Evolutionary conservation across 2,113 vertebrate species (phyloP).

Genomic region (Falco punctatus): DNA sequence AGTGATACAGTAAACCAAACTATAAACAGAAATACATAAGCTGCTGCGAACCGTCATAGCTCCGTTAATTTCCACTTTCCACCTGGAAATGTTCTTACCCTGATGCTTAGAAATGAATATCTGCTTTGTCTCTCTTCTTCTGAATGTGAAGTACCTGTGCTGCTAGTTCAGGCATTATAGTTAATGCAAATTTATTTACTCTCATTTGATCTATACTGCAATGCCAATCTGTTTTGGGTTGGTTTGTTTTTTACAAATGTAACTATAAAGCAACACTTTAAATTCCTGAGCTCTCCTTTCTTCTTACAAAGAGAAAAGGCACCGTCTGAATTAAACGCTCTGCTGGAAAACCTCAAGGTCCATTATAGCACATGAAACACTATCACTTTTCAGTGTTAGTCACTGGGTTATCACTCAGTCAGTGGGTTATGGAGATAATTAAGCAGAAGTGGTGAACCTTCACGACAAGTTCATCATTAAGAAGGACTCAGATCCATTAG

Average conservation of each 20-base stretch:
- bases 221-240: not conserved
- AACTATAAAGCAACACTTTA: not conserved
- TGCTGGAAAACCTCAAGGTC: not conserved
- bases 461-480: not conserved
- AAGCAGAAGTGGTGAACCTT: not conserved
- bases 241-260: not conserved
- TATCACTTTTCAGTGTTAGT: no score
- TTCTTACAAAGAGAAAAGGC: not conserved
- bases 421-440: not conserved
- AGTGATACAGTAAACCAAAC: slow-evolving; percentile 1
- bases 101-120: not conserved
- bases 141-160: slow-evolving; percentile 27
- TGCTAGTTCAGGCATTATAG: not conserved
- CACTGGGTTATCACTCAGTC: not conserved
- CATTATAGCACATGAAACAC: not conserved
- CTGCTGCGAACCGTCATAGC: not conserved
- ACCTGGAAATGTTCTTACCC: not conserved
- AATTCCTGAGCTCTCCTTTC: not conserved
- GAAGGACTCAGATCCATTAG: not conserved
- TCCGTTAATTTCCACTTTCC: slow-evolving; percentile 38
- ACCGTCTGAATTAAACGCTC: not conserved
- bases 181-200: slow-evolving; percentile 45
- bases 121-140: not conserved
- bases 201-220: not conserved
- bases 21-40: slow-evolving; percentile 14